A percentile compares a stretch with the other conserved stretches of the same genome.
Conservation (phyloP, 2,113 vertebrate genomes). For the Clarias macrocephalus region DNA sequence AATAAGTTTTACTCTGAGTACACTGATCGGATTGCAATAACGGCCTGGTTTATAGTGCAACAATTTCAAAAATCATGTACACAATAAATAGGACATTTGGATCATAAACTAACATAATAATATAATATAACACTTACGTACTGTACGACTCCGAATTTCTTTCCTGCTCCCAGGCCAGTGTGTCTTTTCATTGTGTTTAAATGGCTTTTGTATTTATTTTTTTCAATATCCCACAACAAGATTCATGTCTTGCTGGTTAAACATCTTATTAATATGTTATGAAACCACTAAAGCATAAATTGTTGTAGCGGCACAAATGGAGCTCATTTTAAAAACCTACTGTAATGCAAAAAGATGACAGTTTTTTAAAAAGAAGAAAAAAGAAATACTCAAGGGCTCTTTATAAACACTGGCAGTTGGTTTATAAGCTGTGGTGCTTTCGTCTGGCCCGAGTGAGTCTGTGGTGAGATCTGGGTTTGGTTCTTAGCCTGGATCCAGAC, state of each 20-base stretch:
- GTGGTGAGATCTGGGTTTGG: constrained; percentile 39
- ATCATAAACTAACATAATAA: not conserved
- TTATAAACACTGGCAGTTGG: constrained; percentile 34
- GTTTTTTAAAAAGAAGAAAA: not conserved
- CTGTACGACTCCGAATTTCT: not conserved
- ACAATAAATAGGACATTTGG: not conserved
- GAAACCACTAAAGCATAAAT: constrained; percentile 20
- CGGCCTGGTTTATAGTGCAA: not conserved
- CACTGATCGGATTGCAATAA: not conserved
- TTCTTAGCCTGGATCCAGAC: constrained; percentile 32
- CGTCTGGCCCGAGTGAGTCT: constrained; percentile 33
- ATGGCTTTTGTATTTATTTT: not conserved
- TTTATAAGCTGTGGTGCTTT: constrained; percentile 39
- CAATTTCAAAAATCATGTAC: not conserved
- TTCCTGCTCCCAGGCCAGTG: not conserved
- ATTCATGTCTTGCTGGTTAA: not conserved
- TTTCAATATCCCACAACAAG: not conserved
- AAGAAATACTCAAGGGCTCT: constrained; percentile 25
- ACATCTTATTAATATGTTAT: constrained; percentile 7
- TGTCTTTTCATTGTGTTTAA: not conserved
- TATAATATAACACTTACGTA: not conserved
- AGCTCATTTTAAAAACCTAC: not conserved
- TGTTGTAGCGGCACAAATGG: constrained; percentile 2
- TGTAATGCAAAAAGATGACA: constrained; percentile 14
- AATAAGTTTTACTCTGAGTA: not conserved